Conservation (phyloP, 2,797 vertebrate genomes). For the Darevskia mixta region DNA sequence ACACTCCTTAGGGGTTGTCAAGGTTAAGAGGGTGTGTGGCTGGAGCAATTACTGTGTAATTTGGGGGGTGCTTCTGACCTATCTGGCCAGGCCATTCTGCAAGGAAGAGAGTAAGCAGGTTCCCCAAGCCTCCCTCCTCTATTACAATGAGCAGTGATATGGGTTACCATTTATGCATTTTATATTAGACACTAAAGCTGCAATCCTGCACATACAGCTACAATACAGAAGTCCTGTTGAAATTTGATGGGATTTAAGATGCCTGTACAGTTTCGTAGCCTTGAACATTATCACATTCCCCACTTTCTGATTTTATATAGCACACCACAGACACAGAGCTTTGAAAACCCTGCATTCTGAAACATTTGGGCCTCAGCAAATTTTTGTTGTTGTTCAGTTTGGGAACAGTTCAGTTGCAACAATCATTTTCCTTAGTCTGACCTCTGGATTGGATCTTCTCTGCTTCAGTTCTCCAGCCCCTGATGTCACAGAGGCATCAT, state of each 20-base stretch:
- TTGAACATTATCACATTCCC: background rate
- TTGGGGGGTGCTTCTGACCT: no score
- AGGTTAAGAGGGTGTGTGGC: no score
- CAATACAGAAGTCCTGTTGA: background rate
- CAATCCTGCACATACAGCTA: background rate
- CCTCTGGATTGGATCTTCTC: background rate
- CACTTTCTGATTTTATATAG: fast-evolving
- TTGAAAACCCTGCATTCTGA: slow-evolving; percentile 43
- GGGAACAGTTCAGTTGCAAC: slow-evolving; percentile 45
- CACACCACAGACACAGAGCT: background rate
- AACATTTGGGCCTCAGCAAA: background rate
- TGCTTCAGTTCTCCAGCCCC: background rate
- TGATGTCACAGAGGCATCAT: background rate
- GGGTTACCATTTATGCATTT: no score
- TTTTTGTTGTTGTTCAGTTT: slow-evolving; percentile 25
- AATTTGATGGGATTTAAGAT: background rate
- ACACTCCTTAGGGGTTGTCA: no score
- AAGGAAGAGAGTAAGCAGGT: no score
- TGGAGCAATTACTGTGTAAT: no score
- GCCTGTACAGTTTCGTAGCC: background rate
- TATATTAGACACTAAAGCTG: no score
- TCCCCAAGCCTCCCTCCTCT: no score
- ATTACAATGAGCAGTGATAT: no score
- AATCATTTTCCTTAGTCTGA: slow-evolving; percentile 43
- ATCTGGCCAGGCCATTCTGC: no score